A percentile compares a stretch with the other conserved stretches of the same genome.
phyloP scores from a whole-genome alignment of 37 sponge, comb jelly and placozoan species.

The Oopsacas minuta region DNA sequence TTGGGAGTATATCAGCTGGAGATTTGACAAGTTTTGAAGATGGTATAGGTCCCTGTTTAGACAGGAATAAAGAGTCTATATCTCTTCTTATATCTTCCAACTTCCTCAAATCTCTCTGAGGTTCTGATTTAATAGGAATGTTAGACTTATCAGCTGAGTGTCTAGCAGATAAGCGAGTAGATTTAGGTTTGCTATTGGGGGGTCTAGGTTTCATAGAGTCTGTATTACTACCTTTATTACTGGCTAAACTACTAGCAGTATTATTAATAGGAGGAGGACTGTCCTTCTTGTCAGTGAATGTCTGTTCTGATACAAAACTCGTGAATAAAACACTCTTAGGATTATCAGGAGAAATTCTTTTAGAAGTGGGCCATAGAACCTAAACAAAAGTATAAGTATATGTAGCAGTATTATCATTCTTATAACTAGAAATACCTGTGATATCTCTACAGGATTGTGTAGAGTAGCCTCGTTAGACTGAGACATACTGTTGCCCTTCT shows the following conservation, averaged over 20 bases:
- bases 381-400: not conserved
- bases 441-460: not conserved
- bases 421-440: not conserved
- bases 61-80: not conserved
- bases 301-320: slow-evolving; percentile 10
- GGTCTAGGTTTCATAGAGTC: not conserved
- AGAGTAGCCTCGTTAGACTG: not conserved
- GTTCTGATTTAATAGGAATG: not conserved
- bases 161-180: not conserved
- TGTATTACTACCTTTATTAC: too few species aligned
- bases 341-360: not conserved
- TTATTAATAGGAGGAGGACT: not conserved
- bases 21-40: not conserved
- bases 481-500: not conserved
- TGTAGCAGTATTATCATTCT: too few species aligned
- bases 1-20: not conserved
- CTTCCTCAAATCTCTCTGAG: not conserved
- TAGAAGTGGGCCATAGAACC: slow-evolving; percentile 12
- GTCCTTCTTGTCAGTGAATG: not conserved
- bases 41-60: not conserved
- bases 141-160: not conserved
- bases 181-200: not conserved
- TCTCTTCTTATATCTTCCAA: not conserved
- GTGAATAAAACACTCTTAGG: not conserved
- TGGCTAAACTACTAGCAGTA: not conserved